Base-by-base conservation (phyloP, 2,797 vertebrate species). In the Myiotriccus ornatus region DNA sequence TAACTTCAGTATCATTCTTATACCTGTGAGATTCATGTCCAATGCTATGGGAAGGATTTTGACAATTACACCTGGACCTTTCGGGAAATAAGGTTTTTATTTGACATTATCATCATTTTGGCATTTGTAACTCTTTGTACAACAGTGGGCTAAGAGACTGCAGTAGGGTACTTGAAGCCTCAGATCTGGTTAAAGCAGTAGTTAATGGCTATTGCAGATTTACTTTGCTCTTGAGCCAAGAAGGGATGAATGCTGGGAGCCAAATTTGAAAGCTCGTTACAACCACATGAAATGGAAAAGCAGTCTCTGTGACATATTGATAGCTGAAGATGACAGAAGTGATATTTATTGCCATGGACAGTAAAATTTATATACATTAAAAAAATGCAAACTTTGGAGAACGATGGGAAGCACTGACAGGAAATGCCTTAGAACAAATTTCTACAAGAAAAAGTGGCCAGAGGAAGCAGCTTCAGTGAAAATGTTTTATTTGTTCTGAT, bases 341-440 rank as follows among this genome's bases (percentile, higher is more conserved):
- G 90, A 96, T 94, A 96, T 94, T 96, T 97, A 97, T 97, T 97
- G 59, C 71, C 50, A 63, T 7, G 85, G 97, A 97, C 96, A 97
- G 94, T 90, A 96, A 97, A 93, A 90, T 94, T 91, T 94, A 84
- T 89, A 83, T 93, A 56, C 91, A 94, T 95, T 96, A 94, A 88
- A 91, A 93, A 93, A 94, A 93, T 60, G 77, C 83, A 94, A 90
- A 97, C 95, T 90, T 97, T 71, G 67, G 89, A 78, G 90, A 93
- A 90, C 3, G 64, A 94, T 90, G 90, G 95, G 91, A 94, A 74
- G 71, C 63, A 70, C 34, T 97, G 96, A 97, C 94, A 97, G 87
- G 87, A 97, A 96, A 86, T 0, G 96, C 92, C 95, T 84, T 37
- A 62, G 50, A 91, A 93, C 56, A 93, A 90, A 97, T 96, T 84